Conservation (phyloP, 2,888 invertebrate genomes). For the Calameuta idolon region DNA sequence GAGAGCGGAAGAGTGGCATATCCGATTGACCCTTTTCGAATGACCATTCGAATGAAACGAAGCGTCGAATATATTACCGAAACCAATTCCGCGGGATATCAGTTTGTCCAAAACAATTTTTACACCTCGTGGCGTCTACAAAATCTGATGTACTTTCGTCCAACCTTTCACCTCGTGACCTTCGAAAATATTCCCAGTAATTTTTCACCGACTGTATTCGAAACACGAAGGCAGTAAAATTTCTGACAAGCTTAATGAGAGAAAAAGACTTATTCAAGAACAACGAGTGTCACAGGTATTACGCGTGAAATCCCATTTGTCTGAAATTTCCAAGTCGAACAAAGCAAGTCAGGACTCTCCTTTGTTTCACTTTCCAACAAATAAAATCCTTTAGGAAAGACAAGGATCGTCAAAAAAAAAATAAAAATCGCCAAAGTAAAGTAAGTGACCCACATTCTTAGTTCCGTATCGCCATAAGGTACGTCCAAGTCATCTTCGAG, state of each 20-base stretch:
- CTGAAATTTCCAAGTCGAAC: neutral
- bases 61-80: neutral
- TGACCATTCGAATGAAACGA: neutral
- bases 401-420: too few relatives aligned
- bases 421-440: too few relatives aligned
- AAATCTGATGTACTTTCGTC: neutral
- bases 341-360: neutral
- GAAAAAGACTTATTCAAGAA: neutral
- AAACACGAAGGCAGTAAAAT: neutral
- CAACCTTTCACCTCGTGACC: neutral
- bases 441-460: neutral
- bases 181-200: neutral
- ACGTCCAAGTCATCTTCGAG: neutral
- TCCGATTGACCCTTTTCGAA: neutral
- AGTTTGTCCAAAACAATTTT: neutral
- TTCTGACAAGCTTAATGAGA: neutral
- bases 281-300: neutral
- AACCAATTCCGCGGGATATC: neutral
- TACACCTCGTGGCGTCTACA: neutral
- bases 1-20: neutral
- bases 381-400: too few relatives aligned
- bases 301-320: neutral
- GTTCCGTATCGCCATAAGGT: neutral
- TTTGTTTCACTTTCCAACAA: neutral
- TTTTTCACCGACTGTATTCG: neutral